Evolutionary conservation across 2,113 vertebrate species (phyloP), one percentile per base, ranked within the genome.

Genomic region (Mellivora capensis): DNA sequence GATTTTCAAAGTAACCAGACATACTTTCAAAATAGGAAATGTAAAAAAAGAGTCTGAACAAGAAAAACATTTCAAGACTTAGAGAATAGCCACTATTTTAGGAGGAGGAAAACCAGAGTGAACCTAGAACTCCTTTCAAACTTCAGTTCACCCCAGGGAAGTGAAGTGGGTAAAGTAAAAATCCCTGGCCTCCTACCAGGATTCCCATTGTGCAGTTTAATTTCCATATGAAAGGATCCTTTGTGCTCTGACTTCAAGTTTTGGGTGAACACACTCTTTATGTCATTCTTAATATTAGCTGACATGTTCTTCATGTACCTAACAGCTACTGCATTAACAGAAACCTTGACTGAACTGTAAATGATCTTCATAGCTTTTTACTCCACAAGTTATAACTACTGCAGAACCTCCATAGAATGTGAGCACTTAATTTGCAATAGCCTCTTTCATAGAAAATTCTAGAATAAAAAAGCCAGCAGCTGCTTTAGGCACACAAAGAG

Each of bases 181-280:
- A 89, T 85, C 87, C 57, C 91, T 87, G 96, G 94, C 94, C 91
- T 98, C 74, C 83, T 82, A 95, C 94, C 91, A 93, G 89, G 86
- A 89, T 93, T 96, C 84, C 88, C 82, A 91, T 34, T 97, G 79
- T 83, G 49, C 29, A 88, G 69, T 54, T 96, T 80, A 93, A 97
- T 97, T 97, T 97, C 82, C 96, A 94, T 96, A 97, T 94, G 76
- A 97, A 97, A 97, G 34, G 79, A 89, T 96, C 76, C 76, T 96
- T 98, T 97, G 95, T 97, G 88, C 90, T 97, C 82, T 92, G 91
- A 95, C 90, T 97, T 97, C 93, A 96, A 90, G 49, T 96, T 96
- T 95, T 95, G 93, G 91, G 88, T 93, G 89, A 94, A 91, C 74
- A 90, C 37, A 72, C 37, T 93, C 87, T 91, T 95, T 93, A 77